phyloP scores from a whole-genome alignment of 2,888 invertebrate genomes.

The Diarsia brunnea region DNA sequence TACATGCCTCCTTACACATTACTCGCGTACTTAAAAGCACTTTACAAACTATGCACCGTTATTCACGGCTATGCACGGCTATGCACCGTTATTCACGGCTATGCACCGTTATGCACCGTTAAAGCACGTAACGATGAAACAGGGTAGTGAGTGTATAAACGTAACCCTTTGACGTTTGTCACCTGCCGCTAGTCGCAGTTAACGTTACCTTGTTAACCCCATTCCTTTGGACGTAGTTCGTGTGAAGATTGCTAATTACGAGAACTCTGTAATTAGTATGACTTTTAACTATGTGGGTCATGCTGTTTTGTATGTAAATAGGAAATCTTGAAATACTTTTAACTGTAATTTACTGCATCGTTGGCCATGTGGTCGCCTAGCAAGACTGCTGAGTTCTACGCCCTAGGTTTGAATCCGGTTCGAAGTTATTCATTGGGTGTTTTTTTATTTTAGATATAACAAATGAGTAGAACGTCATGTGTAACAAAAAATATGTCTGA shows the following conservation, averaged over 20 bases:
- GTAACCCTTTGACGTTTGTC: constrained; percentile 15
- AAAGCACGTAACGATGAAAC: neutral
- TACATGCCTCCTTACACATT: constrained; percentile 18
- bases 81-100: constrained; percentile 1
- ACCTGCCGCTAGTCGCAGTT: constrained; percentile 13
- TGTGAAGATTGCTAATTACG: constrained; percentile 40
- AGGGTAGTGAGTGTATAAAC: too few relatives aligned
- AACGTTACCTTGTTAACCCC: constrained; percentile 46
- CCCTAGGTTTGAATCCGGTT: neutral
- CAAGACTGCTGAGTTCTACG: neutral
- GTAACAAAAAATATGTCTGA: neutral
- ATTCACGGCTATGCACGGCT: neutral
- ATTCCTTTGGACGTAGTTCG: constrained; percentile 24
- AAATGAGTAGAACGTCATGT: neutral
- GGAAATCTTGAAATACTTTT: neutral
- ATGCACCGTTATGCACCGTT: neutral
- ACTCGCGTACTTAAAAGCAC: constrained; percentile 26
- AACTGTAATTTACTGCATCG: neutral
- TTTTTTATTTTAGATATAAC: too few relatives aligned
- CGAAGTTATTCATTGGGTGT: too few relatives aligned
- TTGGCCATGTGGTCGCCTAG: neutral
- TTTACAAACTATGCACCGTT: constrained; percentile 33
- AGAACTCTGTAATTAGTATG: constrained; percentile 39
- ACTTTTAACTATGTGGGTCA: constrained; percentile 15
- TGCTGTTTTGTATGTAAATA: neutral